Evolutionary conservation across 2,888 invertebrate genomes (phyloP).

Genomic region (Tuberolachnus salignus): DNA sequence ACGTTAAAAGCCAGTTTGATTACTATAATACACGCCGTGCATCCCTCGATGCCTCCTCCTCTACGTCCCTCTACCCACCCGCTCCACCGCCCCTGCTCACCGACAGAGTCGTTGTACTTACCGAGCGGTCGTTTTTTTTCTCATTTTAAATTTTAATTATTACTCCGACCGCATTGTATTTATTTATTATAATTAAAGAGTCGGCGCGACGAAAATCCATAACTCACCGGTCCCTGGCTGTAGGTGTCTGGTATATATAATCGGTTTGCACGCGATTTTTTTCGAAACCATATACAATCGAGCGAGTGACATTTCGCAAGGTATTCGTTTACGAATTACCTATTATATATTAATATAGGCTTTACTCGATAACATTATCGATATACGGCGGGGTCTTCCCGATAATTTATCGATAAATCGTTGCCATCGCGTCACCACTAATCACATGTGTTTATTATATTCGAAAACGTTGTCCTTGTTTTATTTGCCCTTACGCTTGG

Average conservation of each 20-base stretch:
- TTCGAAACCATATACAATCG: background rate
- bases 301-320: background rate
- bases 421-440: too few relatives aligned
- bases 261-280: slow-evolving; percentile 2
- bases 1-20: slow-evolving; percentile 14
- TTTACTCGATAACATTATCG: too few relatives aligned
- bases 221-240: background rate
- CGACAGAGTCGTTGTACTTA: slow-evolving; percentile 16
- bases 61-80: too few relatives aligned
- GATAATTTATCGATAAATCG: too few relatives aligned
- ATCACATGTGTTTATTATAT: too few relatives aligned
- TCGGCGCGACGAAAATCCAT: background rate
- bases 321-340: background rate
- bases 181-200: slow-evolving; percentile 1
- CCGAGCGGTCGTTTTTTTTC: background rate
- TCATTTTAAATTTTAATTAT: background rate
- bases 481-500: too few relatives aligned
- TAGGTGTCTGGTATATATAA: background rate
- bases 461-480: too few relatives aligned
- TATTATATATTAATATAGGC: too few relatives aligned
- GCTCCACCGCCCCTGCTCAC: background rate
- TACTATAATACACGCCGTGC: too few relatives aligned
- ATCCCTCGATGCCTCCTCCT: too few relatives aligned
- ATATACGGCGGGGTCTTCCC: too few relatives aligned
- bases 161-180: background rate